Evolutionary conservation across 2,888 invertebrate genomes (phyloP).

Genomic region (Saturnia japonica): DNA sequence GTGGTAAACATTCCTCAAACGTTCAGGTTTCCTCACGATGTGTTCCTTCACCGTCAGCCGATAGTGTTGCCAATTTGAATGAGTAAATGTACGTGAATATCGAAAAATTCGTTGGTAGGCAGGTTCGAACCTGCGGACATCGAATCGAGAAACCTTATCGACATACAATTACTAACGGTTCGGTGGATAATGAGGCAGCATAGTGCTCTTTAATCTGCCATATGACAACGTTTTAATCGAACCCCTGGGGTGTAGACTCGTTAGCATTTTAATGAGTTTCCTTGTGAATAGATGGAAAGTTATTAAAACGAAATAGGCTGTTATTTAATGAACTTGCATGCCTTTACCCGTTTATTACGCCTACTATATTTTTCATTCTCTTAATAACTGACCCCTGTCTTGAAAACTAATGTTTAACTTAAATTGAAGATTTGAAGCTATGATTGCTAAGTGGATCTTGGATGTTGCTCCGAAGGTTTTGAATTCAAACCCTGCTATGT

Average conservation of each 20-base stretch:
- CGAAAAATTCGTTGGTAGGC: too few species aligned
- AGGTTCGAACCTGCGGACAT: too few species aligned
- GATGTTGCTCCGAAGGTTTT: neutral
- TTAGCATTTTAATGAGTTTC: conserved; percentile 41
- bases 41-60: too few species aligned
- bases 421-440: neutral
- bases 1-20: too few species aligned
- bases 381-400: neutral
- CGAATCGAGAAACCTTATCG: too few species aligned
- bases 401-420: neutral
- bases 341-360: conserved; percentile 13
- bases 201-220: neutral
- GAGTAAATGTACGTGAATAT: too few species aligned
- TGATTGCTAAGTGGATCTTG: neutral
- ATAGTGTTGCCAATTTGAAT: too few species aligned
- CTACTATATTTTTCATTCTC: neutral
- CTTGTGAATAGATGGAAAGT: conserved; percentile 12
- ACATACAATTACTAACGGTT: too few species aligned
- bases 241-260: conserved; percentile 13
- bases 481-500: neutral
- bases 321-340: neutral
- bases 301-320: conserved; percentile 13
- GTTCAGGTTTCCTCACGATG: too few species aligned
- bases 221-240: neutral
- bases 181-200: neutral